Base-by-base conservation (phyloP, 2,888 invertebrate genomes). In the Ennomos erosarius region DNA sequence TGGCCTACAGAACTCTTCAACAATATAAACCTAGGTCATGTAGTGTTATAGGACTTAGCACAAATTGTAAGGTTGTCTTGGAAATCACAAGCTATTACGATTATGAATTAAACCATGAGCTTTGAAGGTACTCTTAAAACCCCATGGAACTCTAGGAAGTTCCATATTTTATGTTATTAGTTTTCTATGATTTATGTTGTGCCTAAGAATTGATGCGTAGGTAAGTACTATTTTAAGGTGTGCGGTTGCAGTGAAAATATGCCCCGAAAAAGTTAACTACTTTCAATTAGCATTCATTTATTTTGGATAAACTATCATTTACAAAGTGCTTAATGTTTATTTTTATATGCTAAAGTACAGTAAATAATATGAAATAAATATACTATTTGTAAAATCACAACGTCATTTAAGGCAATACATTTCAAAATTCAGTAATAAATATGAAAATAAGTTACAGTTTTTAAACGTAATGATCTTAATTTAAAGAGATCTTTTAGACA, bases 311-410 rank as follows among this genome's bases (percentile, higher is more conserved):
- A 82, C 75, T 69, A 74, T 75, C 79, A 81, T 75, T 74, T 81
- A 85, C 81, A 84, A 81, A 79, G 74, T 74, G 71, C 79, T 79
- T 80, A 81, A 11, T 56, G 34, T 69, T 55, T 66, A 66, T 64
- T 36, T 50, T 55, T n/a, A n/a, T 71, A 78, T 37, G 10, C 54
- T 47, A 51, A 37, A 33, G 38, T 47, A 26, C 3, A 64, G 73
- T 77, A 78, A 73, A 73, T 75, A 70, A 69, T 76, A 74, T 76
- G 65, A 65, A 79, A 88, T 85, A 87, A 85, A 87, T 87, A 82
- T 73, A 78, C 66, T 77, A 72, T 75, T 68, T 70, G 68, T 73
- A 70, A 74, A 81, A 86, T 87, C 87, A 88, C 87, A 87, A 81
- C 78, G 71, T 78, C 67, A 72, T 79, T 74, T 68, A 87, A 87